phyloP scores from a whole-genome alignment of 2,888 invertebrate species.

The Doris montereyensis region DNA sequence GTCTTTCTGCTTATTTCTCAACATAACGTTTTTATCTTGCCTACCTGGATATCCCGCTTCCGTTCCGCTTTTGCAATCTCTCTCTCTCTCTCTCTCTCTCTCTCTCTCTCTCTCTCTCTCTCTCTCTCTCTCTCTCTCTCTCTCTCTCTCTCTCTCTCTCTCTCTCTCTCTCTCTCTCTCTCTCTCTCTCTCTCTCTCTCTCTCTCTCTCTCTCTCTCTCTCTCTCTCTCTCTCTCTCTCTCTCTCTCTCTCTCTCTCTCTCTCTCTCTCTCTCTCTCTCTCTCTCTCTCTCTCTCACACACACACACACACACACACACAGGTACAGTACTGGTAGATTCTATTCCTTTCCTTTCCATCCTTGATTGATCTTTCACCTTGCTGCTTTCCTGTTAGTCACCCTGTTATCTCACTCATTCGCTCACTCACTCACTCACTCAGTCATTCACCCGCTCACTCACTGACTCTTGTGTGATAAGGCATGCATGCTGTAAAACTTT shows the following conservation, averaged over 20 bases:
- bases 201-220: conserved; percentile 6
- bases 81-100: not conserved
- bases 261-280: not conserved
- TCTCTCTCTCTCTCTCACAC: not conserved
- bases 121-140: not conserved
- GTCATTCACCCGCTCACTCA: too few species aligned
- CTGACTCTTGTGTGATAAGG: too few species aligned
- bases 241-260: conserved; percentile 2
- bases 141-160: not conserved
- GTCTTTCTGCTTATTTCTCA: too few species aligned
- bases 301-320: not conserved
- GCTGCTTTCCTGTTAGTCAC: too few species aligned
- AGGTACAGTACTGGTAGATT: too few species aligned
- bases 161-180: not conserved
- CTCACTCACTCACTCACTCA: too few species aligned
- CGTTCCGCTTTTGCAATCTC: not conserved
- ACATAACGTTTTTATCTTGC: too few species aligned
- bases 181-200: not conserved
- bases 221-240: conserved; percentile 26
- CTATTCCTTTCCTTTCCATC: too few species aligned
- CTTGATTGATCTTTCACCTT: too few species aligned
- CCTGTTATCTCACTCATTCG: too few species aligned
- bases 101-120: not conserved
- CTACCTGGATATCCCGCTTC: not conserved
- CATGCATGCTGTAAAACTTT: too few species aligned